Base-by-base conservation (phyloP, 2,113 vertebrate genomes). In the Grallaria varia region DNA sequence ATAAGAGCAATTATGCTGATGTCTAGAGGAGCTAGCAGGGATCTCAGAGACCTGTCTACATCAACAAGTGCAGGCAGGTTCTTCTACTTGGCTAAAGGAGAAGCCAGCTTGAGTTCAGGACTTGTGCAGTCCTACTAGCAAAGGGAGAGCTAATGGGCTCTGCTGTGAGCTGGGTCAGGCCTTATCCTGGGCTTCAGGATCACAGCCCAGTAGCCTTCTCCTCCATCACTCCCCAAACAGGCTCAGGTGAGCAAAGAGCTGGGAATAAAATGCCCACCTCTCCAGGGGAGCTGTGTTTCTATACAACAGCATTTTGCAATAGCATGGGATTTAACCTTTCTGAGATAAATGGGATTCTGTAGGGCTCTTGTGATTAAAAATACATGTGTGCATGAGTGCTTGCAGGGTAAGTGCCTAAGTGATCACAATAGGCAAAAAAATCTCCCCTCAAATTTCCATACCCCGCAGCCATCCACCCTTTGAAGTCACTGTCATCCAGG, bases 241-340 rank as follows among this genome's bases (percentile, higher is more conserved):
- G 5, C 20, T 10, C 39, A 76, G n/a, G 42, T 49, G 22, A 76
- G 23, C 37, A 73, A 67, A 86, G 31, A 39, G 25, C 20, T 1
- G 0, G 17, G 33, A 20, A 62, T 11, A 44, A 52, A 68, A 50
- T 0, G 0, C 20, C 30, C 30, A 18, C 49, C 31, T 64, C 60
- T 37, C 45, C 42, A 30, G 18, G 9, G 16, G 27, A 81, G 42
- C 27, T 47, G 8, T 1, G 0, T 35, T 62, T 66, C 62, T 18
- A 6, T 45, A 15, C 1, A 2, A 23, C 1, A 2, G 35, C 1
- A 0, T 44, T 87, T 69, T 79, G 23, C 3, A 2, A 0, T 8
- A 24, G 62, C 67, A 68, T 33, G 63, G 21, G 49, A 44, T 80
- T 87, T 47, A 85, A 50, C 35, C 16, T 90, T 89, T 33, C 42